These are phyloP conservation scores for Aplysina aerophoba DNA, from an alignment of 37 sponge, comb jelly and placozoan species.

Conservation along the genomic window DNA sequence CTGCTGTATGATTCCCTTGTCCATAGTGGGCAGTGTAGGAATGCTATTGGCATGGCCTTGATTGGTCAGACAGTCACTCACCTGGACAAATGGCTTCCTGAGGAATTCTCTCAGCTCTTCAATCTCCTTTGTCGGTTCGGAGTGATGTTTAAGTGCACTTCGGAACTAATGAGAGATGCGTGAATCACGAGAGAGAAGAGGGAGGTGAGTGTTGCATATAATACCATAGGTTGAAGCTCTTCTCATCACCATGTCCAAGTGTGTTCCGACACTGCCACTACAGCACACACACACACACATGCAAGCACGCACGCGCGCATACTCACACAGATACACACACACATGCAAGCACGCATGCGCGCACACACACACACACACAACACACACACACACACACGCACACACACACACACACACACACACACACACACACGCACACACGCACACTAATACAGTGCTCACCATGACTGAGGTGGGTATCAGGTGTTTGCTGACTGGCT, in stretches of 20 bases:
- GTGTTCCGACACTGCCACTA: too few relatives aligned
- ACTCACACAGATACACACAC: background rate
- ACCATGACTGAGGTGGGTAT: slow-evolving; percentile 30
- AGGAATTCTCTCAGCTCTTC: slow-evolving; percentile 69
- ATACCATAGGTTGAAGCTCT: too few relatives aligned
- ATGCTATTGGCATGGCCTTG: background rate
- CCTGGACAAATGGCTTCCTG: slow-evolving; percentile 70
- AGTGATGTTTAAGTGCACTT: slow-evolving; percentile 13
- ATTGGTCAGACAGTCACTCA: background rate
- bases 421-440: slow-evolving; percentile 22
- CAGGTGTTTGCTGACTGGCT: slow-evolving; percentile 19
- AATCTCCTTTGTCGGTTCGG: slow-evolving; percentile 8
- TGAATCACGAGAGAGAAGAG: background rate
- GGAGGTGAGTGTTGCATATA: too few relatives aligned
- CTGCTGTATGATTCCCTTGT: background rate
- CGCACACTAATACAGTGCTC: background rate
- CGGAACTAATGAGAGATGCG: background rate
- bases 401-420: background rate
- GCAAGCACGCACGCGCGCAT: background rate
- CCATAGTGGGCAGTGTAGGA: background rate
- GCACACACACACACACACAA: background rate
- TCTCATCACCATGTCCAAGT: too few relatives aligned
- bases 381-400: too few relatives aligned
- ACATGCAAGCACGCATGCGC: background rate
- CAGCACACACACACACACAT: too few relatives aligned